Conservation (phyloP, 1,140 invertebrate species). For the Delia radicum region DNA sequence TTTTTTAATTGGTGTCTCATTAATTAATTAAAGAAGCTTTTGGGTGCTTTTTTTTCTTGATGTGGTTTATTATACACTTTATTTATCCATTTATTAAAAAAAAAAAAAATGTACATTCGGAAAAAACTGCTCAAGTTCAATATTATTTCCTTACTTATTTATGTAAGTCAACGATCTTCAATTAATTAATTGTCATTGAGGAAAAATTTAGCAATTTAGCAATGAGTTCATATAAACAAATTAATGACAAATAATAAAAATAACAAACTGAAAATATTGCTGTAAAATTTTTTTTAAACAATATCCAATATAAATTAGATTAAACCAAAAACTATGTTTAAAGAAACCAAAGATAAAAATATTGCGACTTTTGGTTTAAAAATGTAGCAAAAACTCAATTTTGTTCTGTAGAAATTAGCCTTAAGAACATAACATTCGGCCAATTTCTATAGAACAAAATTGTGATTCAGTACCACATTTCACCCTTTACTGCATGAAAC, state of each 20-base stretch:
- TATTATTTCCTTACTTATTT: conserved; percentile 2
- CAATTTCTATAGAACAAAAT: too few species aligned
- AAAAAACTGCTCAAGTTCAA: conserved; percentile 12
- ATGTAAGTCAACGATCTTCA: conserved; percentile 11
- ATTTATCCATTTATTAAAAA: neutral
- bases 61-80: too few species aligned
- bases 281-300: neutral
- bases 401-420: too few species aligned
- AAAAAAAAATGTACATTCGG: neutral
- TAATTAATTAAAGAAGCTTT: neutral
- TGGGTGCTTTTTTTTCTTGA: neutral
- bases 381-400: too few species aligned
- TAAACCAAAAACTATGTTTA: too few species aligned
- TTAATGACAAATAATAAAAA: neutral
- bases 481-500: too few species aligned
- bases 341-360: too few species aligned
- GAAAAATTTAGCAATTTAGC: neutral
- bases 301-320: neutral
- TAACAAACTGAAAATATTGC: neutral
- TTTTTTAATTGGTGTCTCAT: neutral
- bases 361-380: too few species aligned
- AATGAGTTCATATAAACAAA: neutral
- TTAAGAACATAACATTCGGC: too few species aligned
- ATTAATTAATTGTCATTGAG: conserved; percentile 16
- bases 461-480: too few species aligned